Base-by-base conservation (phyloP, 2,888 invertebrate species). In the Sphinx pinastri region DNA sequence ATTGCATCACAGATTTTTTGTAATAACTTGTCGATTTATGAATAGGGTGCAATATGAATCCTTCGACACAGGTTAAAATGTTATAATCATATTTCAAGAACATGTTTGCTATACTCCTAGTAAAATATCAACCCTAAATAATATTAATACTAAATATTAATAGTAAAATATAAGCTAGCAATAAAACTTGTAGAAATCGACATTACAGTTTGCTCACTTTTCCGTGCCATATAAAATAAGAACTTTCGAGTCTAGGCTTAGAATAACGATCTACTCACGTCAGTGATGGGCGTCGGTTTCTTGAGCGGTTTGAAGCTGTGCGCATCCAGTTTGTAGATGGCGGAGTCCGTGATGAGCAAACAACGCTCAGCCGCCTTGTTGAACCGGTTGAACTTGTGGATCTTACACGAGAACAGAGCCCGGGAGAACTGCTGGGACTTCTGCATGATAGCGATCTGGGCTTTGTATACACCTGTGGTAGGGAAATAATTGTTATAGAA, bases 291-390 rank as follows among this genome's bases (percentile, higher is more conserved):
- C 78, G 97, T 96, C n/a, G 97, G 97, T 78, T 97, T 97, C 87
- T 97, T 97, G 95, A 99, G 96, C 63, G 97, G 96, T 83, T 97
- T 98, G 90, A 98, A 99, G 82, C 97, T 98, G 79, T 95, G 91
- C 2, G 96, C 95, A 81, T 99, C 98, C 79, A 99, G 93, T 86
- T 99, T 99, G 92, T 97, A 98, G 76, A 99, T 95, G 51, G 95
- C 96, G 31, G 95, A 94, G 77, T 98, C 98, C 0, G 99, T 98
- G 74, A 99, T 93, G 49, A 98, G 95, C 75, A 99, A 91, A n/a
- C 97, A 98, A 70, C 99, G 95, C 86, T 98, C 98, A 0, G 98
- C 97, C 84, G 96, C 95, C 88, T 97, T 97, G 91, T 97, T 97
- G 91, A 95, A 95, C 38, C 95, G 81, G 87, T 94, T 94, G 80